Conservation (phyloP, 2,113 vertebrate genomes). For the Anseranas semipalmata region DNA sequence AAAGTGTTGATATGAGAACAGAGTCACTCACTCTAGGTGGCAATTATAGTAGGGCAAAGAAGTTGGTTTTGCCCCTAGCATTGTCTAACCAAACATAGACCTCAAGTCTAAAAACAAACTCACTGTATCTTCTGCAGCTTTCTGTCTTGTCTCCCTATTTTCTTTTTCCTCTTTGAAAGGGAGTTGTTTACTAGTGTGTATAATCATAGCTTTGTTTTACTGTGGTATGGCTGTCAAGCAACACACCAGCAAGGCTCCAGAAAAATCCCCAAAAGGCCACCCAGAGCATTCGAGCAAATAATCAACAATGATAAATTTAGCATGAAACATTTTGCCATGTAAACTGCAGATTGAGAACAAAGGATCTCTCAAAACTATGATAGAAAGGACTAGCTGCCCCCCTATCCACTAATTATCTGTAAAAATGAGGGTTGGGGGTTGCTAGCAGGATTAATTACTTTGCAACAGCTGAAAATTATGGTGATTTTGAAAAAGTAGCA, state of each 20-base stretch:
- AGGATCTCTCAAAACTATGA: background rate
- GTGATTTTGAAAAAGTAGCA: slow-evolving; percentile 38
- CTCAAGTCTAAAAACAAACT: background rate
- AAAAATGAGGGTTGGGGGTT: slow-evolving; percentile 25
- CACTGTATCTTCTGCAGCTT: background rate
- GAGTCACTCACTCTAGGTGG: background rate
- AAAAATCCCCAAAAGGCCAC: slow-evolving; percentile 29
- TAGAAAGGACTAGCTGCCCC: background rate
- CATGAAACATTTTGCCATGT: slow-evolving; percentile 22
- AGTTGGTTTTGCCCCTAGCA: background rate
- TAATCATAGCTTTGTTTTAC: slow-evolving; percentile 31
- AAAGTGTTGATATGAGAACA: background rate
- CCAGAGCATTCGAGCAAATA: background rate
- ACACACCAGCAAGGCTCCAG: background rate
- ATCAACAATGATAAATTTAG: slow-evolving; percentile 50
- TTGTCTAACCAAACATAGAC: background rate
- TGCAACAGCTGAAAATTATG: slow-evolving; percentile 35
- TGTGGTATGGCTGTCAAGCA: background rate
- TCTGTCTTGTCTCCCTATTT: background rate
- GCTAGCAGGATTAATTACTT: slow-evolving; percentile 49
- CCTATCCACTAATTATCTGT: slow-evolving; percentile 29
- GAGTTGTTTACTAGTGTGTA: background rate
- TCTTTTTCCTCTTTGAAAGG: background rate
- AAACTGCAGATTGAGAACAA: slow-evolving; percentile 30
- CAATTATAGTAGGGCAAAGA: background rate